Evolutionary conservation across 1,140 invertebrate species (phyloP).

Genomic region (Asbolus verrucosus): DNA sequence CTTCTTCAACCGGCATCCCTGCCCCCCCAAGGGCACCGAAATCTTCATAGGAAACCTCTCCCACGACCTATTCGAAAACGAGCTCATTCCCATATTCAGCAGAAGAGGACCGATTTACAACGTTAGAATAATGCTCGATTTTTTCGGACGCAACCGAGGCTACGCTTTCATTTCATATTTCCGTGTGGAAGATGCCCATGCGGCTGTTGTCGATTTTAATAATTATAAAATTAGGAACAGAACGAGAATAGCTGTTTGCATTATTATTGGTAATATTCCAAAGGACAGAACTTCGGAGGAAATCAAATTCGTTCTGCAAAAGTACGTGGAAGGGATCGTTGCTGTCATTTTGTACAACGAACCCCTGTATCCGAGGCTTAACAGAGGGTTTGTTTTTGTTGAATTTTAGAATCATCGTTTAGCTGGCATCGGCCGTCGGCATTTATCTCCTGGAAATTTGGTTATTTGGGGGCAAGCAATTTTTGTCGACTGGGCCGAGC

Average conservation of each 20-base stretch:
- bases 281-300: slow-evolving; percentile 77
- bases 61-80: slow-evolving; percentile 82
- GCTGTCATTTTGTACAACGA: slow-evolving; percentile 83
- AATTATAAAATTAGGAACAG: slow-evolving; percentile 72
- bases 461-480: slow-evolving; percentile 79
- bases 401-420: slow-evolving; percentile 84
- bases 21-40: slow-evolving; percentile 74
- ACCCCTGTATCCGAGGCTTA: slow-evolving; percentile 73
- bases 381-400: slow-evolving; percentile 89
- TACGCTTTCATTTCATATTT: slow-evolving; percentile 85
- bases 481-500: slow-evolving; percentile 89
- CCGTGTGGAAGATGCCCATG: slow-evolving; percentile 71
- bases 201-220: slow-evolving; percentile 65
- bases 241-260: slow-evolving; percentile 79
- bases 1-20: background rate
- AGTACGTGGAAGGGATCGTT: slow-evolving; percentile 71
- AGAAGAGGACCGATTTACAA: slow-evolving; percentile 69
- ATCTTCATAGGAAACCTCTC: slow-evolving; percentile 88
- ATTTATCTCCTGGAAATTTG: slow-evolving; percentile 74
- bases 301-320: slow-evolving; percentile 75
- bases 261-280: slow-evolving; percentile 87
- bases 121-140: slow-evolving; percentile 84
- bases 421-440: slow-evolving; percentile 84
- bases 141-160: slow-evolving; percentile 82
- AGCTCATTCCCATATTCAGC: slow-evolving; percentile 83